Conservation (phyloP, 2,888 invertebrate genomes). For the Rotaria magnacalcarata region DNA sequence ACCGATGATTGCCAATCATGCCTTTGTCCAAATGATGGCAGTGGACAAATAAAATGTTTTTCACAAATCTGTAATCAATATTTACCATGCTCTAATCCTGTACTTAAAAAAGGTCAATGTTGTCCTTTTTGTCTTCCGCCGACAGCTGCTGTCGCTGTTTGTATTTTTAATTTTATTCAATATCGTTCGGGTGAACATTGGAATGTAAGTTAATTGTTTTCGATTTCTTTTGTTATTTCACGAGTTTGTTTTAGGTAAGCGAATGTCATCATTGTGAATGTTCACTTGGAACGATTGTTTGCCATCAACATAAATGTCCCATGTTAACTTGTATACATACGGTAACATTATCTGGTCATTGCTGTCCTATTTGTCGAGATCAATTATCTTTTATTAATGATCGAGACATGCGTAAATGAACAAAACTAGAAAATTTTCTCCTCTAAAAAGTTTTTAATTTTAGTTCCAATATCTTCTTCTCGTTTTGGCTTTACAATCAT, state of each 20-base stretch:
- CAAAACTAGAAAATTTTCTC: no score
- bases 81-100: slow-evolving; percentile 56
- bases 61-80: slow-evolving; percentile 59
- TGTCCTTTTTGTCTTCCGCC: slow-evolving; percentile 61
- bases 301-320: slow-evolving; percentile 26
- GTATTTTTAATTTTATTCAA: slow-evolving; percentile 25
- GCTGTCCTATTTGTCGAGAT: slow-evolving; percentile 31
- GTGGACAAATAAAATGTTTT: slow-evolving; percentile 58
- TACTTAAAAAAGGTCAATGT: slow-evolving; percentile 62
- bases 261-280: slow-evolving; percentile 35
- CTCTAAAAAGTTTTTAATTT: not conserved
- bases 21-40: slow-evolving; percentile 53
- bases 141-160: not conserved
- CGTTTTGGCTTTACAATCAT: not conserved
- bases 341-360: slow-evolving; percentile 5
- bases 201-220: not conserved
- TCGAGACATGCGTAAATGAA: not conserved
- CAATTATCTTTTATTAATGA: not conserved
- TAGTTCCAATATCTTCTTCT: not conserved
- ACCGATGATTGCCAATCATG: slow-evolving; percentile 61
- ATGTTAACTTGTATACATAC: not conserved
- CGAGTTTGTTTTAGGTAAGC: not conserved
- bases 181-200: slow-evolving; percentile 35
- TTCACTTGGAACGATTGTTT: slow-evolving; percentile 21
- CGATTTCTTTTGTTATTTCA: no score